These are phyloP conservation scores for Chirona hameri DNA, from an alignment of 2,888 invertebrate species.

Conservation along the genomic window DNA sequence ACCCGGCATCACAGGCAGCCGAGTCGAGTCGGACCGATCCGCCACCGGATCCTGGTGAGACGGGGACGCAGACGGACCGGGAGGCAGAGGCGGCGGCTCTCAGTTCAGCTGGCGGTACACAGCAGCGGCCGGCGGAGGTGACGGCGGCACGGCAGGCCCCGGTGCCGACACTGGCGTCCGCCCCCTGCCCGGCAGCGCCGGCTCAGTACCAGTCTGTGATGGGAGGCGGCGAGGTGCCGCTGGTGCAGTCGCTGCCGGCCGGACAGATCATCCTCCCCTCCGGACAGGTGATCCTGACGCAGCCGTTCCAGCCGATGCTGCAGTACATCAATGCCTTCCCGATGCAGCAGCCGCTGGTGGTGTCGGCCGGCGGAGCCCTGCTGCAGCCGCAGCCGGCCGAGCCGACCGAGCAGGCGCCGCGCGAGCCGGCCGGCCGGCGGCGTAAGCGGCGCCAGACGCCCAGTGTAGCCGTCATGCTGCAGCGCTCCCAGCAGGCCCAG, in stretches of 20 bases:
- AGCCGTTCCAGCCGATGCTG: constrained; percentile 40
- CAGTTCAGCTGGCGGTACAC: neutral
- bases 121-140: neutral
- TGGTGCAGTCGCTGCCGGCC: constrained; percentile 25
- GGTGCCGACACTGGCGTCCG: neutral
- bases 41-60: too few relatives aligned
- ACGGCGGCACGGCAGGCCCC: neutral
- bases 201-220: constrained; percentile 2
- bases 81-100: too few relatives aligned
- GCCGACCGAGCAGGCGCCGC: neutral
- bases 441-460: constrained; percentile 47
- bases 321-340: constrained; percentile 59
- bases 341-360: constrained; percentile 51
- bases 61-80: too few relatives aligned
- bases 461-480: constrained; percentile 50
- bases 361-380: constrained; percentile 55
- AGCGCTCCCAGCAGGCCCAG: neutral
- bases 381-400: constrained; percentile 39
- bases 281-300: constrained; percentile 28
- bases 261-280: constrained; percentile 4
- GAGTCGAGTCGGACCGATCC: neutral
- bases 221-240: neutral
- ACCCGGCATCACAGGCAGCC: too few relatives aligned
- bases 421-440: neutral
- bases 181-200: neutral